Base-by-base conservation (phyloP, 1,140 invertebrate species). In the Sesamia nonagrioides region DNA sequence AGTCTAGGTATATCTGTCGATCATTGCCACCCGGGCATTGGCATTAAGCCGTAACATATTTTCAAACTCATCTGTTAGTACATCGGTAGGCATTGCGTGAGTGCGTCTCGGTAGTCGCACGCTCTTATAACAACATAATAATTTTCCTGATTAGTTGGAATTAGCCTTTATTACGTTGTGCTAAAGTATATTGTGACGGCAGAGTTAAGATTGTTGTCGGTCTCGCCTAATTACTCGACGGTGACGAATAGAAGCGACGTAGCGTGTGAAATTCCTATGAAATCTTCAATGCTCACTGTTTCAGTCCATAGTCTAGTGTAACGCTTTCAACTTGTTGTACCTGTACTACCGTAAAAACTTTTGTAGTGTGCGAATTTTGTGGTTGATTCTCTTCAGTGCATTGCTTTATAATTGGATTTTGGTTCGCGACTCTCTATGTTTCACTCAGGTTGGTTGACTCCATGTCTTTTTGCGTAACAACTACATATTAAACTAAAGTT, bases 211-310 rank as follows among this genome's bases (percentile, higher is more conserved):
- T 81, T 78, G 79, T 84, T 79, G 78, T 61, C 76, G 82, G 81
- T 80, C 63, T 82, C 61, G 86, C 73, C 89, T 91, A 94, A 93
- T 91, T 92, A 90, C 86, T 90, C 83, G 85, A 91, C 91, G 86
- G 89, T 90, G 90, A 92, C 89, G 89, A 91, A 90, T 88, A 86
- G 83, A 84, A 84, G 81, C 84, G 79, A 86, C 88, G 91, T 90
- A 89, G 82, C 84, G 84, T 91, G 90, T 89, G 85, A 91, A 92
- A 92, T 92, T 90, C 79, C 89, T 89, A 85, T 89, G 89, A 92
- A 90, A 90, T 91, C 84, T 92, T 88, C 87, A 82, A 86, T 78
- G 69, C 45, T 82, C 45, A 81, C 75, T 86, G 79, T 84, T 88
- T 88, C 82, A 78, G 77, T 82, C 48, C 61, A 74, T 81, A 80